phyloP scores from a whole-genome alignment of 2,888 invertebrate genomes.

The Sepioteuthis lessoniana region DNA sequence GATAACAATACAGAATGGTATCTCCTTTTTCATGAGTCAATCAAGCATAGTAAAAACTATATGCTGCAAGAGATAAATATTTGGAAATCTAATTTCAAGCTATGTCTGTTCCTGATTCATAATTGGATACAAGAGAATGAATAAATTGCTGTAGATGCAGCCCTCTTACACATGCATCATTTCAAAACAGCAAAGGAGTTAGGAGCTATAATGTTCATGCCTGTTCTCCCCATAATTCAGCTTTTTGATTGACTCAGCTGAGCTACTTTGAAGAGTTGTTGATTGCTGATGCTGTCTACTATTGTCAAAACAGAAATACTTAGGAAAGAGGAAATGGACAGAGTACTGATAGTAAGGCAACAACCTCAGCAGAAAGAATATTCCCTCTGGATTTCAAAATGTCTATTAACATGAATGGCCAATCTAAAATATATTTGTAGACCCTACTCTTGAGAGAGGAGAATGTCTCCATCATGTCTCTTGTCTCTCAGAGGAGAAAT shows the following conservation, averaged over 20 bases:
- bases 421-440: background rate
- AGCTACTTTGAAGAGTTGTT: background rate
- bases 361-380: background rate
- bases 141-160: background rate
- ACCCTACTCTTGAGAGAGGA: background rate
- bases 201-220: background rate
- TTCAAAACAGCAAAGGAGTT: background rate
- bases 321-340: background rate
- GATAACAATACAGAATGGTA: background rate
- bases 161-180: background rate
- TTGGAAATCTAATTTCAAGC: background rate
- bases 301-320: background rate
- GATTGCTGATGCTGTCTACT: background rate
- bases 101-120: background rate
- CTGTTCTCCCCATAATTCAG: background rate
- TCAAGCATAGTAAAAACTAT: background rate
- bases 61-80: background rate
- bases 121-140: background rate
- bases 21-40: background rate
- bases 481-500: background rate
- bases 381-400: background rate
- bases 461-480: background rate
- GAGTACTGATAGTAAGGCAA: background rate
- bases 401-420: background rate
- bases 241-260: background rate